These are phyloP conservation scores for Atractosteus spatula DNA, from an alignment of 2,113 vertebrate species.

Conservation along the genomic window DNA sequence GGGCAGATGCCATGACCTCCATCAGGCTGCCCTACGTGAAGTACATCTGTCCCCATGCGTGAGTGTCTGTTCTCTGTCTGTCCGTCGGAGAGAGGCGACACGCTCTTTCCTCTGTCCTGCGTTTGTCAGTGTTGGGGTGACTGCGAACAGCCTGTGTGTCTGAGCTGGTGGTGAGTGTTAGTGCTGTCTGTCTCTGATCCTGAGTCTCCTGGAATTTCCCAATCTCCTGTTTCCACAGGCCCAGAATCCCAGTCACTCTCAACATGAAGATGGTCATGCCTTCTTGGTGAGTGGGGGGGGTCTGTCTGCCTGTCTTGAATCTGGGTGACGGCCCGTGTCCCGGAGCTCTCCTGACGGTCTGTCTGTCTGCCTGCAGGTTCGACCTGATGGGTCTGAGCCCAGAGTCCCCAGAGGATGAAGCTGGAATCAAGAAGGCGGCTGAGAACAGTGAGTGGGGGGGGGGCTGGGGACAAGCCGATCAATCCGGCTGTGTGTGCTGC, in stretches of 20 bases:
- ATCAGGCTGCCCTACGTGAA: constrained; percentile 91
- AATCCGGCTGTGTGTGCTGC: no score
- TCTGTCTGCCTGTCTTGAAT: neutral
- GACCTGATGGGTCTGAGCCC: constrained; percentile 92
- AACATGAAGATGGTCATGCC: constrained; percentile 93
- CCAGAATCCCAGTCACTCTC: constrained; percentile 88
- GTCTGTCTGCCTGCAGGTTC: constrained; percentile 71
- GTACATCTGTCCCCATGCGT: constrained; percentile 97
- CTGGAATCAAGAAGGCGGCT: constrained; percentile 93
- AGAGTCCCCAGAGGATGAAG: constrained; percentile 86
- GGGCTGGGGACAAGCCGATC: no score
- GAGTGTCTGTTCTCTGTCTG: constrained; percentile 55
- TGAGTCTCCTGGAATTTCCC: neutral
- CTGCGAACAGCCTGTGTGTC: neutral
- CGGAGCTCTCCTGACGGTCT: neutral
- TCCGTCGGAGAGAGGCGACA: neutral
- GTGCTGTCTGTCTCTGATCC: neutral
- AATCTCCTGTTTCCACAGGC: constrained; percentile 58
- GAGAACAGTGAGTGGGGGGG: constrained; percentile 80
- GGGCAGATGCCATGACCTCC: constrained; percentile 82
- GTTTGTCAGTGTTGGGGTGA: neutral
- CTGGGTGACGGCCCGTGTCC: neutral
- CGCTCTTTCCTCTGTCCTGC: neutral
- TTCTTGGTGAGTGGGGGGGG: constrained; percentile 80
- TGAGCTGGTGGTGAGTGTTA: neutral